Base-by-base conservation (phyloP, 2,113 vertebrate species). In the Aplodontia rufa region DNA sequence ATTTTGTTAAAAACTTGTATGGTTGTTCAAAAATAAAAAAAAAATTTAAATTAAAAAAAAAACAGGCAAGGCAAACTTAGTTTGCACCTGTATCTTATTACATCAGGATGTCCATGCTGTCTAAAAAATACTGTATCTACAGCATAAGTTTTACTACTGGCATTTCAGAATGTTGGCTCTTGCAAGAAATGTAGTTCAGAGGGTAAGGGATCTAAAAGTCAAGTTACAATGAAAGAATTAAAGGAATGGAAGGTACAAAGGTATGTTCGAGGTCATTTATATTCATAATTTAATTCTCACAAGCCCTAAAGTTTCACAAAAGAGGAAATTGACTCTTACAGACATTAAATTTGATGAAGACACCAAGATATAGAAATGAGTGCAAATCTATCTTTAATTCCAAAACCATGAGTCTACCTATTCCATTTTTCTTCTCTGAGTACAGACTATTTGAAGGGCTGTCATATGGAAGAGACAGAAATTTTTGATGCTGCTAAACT, bases 341-440 rank as follows among this genome's bases (percentile, higher is more conserved):
- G 55, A 91, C 24, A 86, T 88, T 47, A 26, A 83, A 69, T 69
- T 62, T 86, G 14, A 84, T 74, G 32, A 42, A 55, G 24, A 58
- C 17, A 66, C 1, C 11, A 32, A 86, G 10, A 40, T 13, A 71
- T 26, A 90, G 47, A 92, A 72, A 80, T 76, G 19, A 80, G 19
- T 2, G 1, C 9, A 68, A 83, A 14, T 6, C 24, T 35, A 17
- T 16, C 24, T 75, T 40, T 37, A 66, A 40, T 37, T 49, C 13
- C 3, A n/a, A 87, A 96, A 51, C 1, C 14, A 58, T 9, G 6
- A 72, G 6, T 12, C 8, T 78, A 1, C 45, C 37, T 28, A 32
- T 55, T 84, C 19, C 22, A 42, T 69, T 74, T 68, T 86, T 40
- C 49, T 45, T 20, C 19, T 1, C 0, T 35, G 28, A 72, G 4